These are phyloP conservation scores for Anthrax anthrax DNA, from an alignment of 2,888 invertebrate genomes.

Conservation along the genomic window DNA sequence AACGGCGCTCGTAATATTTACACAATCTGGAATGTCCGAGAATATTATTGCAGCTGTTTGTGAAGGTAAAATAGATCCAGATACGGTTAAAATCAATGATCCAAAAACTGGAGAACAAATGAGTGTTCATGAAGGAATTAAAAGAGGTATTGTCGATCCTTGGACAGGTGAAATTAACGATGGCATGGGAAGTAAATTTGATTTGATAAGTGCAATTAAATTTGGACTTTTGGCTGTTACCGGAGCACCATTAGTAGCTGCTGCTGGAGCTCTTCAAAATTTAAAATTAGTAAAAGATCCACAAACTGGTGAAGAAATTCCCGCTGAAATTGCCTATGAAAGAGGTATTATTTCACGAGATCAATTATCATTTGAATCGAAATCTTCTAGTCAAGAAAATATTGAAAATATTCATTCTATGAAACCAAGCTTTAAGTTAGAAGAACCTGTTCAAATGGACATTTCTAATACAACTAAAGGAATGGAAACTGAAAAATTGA, in stretches of 20 bases:
- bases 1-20: slow-evolving; percentile 57
- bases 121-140: slow-evolving; percentile 58
- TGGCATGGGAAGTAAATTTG: slow-evolving; percentile 48
- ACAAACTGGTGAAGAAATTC: slow-evolving; percentile 62
- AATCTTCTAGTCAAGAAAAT: slow-evolving; percentile 35
- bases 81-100: slow-evolving; percentile 54
- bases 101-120: slow-evolving; percentile 52
- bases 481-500: not conserved
- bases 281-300: slow-evolving; percentile 63
- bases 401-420: slow-evolving; percentile 6
- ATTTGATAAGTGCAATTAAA: slow-evolving; percentile 59
- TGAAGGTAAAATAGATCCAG: slow-evolving; percentile 54
- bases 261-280: slow-evolving; percentile 52
- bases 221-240: slow-evolving; percentile 60
- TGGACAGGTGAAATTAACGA: slow-evolving; percentile 54
- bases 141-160: slow-evolving; percentile 58
- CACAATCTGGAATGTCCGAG: slow-evolving; percentile 52
- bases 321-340: slow-evolving; percentile 66
- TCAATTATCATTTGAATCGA: slow-evolving; percentile 20
- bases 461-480: too few species aligned
- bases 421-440: slow-evolving; percentile 12
- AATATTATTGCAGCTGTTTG: slow-evolving; percentile 63
- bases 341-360: slow-evolving; percentile 48
- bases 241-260: slow-evolving; percentile 60
- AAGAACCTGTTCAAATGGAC: slow-evolving; percentile 30